Percentiles rank a stretch among this genome's conserved stretches.
These are phyloP conservation scores for Pycnonotus jocosus DNA, from an alignment of 2,113 vertebrate species.

Conservation along the genomic window DNA sequence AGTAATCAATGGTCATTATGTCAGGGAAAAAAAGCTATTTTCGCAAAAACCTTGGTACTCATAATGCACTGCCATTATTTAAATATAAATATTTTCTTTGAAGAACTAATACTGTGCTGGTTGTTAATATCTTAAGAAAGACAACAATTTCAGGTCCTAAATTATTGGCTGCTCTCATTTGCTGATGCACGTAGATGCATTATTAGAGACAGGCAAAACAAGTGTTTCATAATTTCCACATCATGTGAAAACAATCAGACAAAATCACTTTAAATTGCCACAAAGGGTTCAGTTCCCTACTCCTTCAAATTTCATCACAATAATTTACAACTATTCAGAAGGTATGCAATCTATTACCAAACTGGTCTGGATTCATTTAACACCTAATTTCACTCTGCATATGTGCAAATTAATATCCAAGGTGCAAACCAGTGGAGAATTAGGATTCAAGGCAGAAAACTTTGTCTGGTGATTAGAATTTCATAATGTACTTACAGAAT, in stretches of 20 bases:
- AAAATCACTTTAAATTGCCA: neutral
- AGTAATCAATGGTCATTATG: neutral
- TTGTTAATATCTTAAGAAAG: neutral
- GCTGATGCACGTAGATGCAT: neutral
- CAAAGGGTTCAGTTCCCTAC: neutral
- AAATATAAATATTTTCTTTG: neutral
- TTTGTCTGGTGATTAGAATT: neutral
- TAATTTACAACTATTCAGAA: neutral
- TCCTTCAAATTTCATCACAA: neutral
- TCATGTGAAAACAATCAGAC: neutral
- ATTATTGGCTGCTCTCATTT: neutral
- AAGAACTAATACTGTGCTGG: neutral
- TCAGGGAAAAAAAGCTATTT: neutral
- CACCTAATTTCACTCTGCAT: neutral
- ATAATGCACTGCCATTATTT: neutral
- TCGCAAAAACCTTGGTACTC: neutral
- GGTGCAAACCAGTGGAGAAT: neutral
- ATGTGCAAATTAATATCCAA: neutral
- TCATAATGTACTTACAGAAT: neutral
- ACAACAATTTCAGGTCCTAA: neutral
- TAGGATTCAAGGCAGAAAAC: neutral
- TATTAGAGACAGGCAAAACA: neutral
- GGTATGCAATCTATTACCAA: neutral
- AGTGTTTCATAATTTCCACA: neutral
- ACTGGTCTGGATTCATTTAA: slow-evolving; percentile 1